Evolutionary conservation across 1,140 invertebrate genomes (phyloP).

Genomic region (Neodiprion lecontei): DNA sequence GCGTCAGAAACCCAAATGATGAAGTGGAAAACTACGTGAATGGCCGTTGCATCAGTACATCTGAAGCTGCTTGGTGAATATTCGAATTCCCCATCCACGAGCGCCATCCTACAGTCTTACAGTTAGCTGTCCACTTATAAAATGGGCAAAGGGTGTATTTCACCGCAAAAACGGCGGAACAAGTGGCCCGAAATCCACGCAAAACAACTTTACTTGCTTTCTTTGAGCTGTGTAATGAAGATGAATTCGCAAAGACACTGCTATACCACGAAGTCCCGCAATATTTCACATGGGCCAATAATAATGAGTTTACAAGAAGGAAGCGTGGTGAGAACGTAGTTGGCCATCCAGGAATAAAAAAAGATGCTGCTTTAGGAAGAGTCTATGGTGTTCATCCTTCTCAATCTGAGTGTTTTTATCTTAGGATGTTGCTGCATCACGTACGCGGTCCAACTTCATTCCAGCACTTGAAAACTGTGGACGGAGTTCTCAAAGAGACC

Average conservation of each 20-base stretch:
- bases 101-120: slow-evolving; percentile 31
- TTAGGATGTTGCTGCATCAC: slow-evolving; percentile 55
- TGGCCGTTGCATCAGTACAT: slow-evolving; percentile 37
- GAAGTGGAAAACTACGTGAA: slow-evolving; percentile 36
- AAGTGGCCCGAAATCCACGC: not conserved
- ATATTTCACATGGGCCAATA: slow-evolving; percentile 51
- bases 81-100: slow-evolving; percentile 31
- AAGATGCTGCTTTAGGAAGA: slow-evolving; percentile 33
- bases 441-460: slow-evolving; percentile 49
- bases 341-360: slow-evolving; percentile 21
- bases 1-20: slow-evolving; percentile 25
- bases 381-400: slow-evolving; percentile 52
- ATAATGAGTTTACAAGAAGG: slow-evolving; percentile 33
- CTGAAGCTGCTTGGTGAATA: slow-evolving; percentile 45
- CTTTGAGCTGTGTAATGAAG: slow-evolving; percentile 34
- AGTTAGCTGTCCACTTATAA: slow-evolving; percentile 36
- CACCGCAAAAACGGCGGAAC: slow-evolving; percentile 28
- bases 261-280: slow-evolving; percentile 50
- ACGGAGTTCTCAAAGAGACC: slow-evolving; percentile 39
- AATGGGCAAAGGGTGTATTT: slow-evolving; percentile 35
- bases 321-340: slow-evolving; percentile 4
- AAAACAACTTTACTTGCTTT: slow-evolving; percentile 38
- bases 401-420: slow-evolving; percentile 50
- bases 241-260: slow-evolving; percentile 50
- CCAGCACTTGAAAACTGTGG: slow-evolving; percentile 43